These are phyloP conservation scores for Thymelicus acteon DNA, from an alignment of 2,888 invertebrate genomes.

Conservation along the genomic window DNA sequence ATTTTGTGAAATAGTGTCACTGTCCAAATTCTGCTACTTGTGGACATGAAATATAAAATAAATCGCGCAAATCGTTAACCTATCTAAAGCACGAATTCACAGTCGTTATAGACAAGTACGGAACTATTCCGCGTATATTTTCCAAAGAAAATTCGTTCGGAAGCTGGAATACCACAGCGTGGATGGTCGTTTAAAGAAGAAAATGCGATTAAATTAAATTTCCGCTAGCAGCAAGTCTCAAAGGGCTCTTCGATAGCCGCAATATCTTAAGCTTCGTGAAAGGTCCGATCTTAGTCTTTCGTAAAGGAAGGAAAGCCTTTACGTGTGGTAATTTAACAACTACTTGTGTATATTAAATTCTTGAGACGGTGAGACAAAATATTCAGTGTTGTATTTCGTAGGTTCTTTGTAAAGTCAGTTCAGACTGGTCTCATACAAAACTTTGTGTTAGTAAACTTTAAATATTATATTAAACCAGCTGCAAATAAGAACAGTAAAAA, in stretches of 20 bases:
- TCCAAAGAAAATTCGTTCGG: conserved; percentile 55
- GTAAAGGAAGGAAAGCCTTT: conserved; percentile 36
- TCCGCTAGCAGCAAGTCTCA: conserved; percentile 74
- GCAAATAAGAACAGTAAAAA: no score
- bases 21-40: background rate
- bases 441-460: no score
- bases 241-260: conserved; percentile 73
- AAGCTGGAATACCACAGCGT: conserved; percentile 59
- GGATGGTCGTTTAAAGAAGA: conserved; percentile 69
- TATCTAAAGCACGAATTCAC: conserved; percentile 29
- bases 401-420: background rate
- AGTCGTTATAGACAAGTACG: conserved; percentile 34
- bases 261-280: conserved; percentile 73
- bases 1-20: background rate
- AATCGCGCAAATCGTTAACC: conserved; percentile 21
- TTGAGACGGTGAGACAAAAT: conserved; percentile 11
- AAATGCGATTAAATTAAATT: conserved; percentile 82
- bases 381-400: background rate
- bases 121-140: conserved; percentile 35
- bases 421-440: no score
- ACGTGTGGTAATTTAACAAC: conserved; percentile 28
- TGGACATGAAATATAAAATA: conserved; percentile 11
- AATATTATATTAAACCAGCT: no score
- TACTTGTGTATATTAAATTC: conserved; percentile 28
- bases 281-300: conserved; percentile 60